These are phyloP conservation scores for Mungos mungo DNA, from an alignment of 2,113 vertebrate species.

Conservation along the genomic window DNA sequence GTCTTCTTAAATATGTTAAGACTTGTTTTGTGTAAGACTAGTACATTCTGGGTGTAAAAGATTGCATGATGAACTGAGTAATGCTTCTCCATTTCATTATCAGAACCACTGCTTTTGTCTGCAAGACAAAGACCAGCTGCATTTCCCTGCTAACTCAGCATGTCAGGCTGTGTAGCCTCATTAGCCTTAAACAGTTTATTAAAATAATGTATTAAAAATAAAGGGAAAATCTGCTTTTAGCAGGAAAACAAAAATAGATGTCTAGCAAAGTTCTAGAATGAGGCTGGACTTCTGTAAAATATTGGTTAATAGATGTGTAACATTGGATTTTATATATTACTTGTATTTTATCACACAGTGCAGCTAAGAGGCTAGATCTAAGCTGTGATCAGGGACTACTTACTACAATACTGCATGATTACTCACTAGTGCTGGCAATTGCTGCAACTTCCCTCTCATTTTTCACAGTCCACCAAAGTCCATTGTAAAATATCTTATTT, in stretches of 20 bases:
- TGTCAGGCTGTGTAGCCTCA: neutral
- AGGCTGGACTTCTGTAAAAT: neutral
- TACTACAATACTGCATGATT: neutral
- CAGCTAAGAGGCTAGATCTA: neutral
- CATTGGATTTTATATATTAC: neutral
- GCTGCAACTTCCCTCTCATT: fast-evolving
- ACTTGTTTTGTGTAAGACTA: neutral
- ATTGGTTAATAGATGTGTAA: neutral
- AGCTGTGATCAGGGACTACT: neutral
- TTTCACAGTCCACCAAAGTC: neutral
- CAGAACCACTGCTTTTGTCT: neutral
- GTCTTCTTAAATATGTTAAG: neutral
- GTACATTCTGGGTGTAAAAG: neutral
- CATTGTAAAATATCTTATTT: neutral
- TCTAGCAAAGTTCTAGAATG: neutral
- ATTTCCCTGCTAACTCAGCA: constrained; percentile 36
- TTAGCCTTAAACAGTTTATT: constrained; percentile 16
- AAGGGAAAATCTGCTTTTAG: constrained; percentile 8
- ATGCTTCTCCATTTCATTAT: neutral
- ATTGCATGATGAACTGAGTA: neutral
- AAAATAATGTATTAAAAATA: neutral
- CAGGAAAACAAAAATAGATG: neutral
- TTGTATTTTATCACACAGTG: neutral
- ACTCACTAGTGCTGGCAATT: neutral
- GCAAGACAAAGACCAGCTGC: neutral